Conservation (phyloP, 2,888 invertebrate species). For the Noctua fimbriata region DNA sequence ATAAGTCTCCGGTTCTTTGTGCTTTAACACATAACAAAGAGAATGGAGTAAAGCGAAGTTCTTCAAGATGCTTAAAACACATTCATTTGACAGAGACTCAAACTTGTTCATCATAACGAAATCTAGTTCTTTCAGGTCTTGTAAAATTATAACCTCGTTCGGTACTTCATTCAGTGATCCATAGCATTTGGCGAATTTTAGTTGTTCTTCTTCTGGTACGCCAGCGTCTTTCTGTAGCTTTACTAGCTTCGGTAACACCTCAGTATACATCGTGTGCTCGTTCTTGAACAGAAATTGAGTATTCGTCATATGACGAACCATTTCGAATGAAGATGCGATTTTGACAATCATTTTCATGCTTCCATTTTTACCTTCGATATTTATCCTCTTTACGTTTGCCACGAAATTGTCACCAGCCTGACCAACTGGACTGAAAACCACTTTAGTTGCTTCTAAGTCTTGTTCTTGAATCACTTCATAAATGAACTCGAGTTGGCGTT, state of each 20-base stretch:
- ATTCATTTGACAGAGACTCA: constrained; percentile 68
- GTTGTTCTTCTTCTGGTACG: constrained; percentile 69
- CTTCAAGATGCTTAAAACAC: constrained; percentile 71
- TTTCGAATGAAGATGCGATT: constrained; percentile 69
- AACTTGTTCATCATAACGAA: constrained; percentile 74
- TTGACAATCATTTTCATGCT: constrained; percentile 73
- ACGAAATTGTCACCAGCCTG: constrained; percentile 73
- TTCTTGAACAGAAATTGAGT: constrained; percentile 68
- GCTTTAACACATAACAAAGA: constrained; percentile 74
- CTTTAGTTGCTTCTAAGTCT: constrained; percentile 68
- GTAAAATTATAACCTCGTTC: constrained; percentile 74
- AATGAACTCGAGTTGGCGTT: constrained; percentile 70
- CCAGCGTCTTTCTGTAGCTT: constrained; percentile 71
- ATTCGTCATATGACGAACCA: constrained; percentile 58
- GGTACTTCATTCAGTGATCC: constrained; percentile 68
- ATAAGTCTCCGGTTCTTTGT: constrained; percentile 70
- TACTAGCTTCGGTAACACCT: constrained; percentile 71
- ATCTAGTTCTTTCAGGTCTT: constrained; percentile 72
- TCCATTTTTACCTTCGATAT: constrained; percentile 65
- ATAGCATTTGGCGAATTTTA: constrained; percentile 73
- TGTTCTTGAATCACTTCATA: constrained; percentile 69
- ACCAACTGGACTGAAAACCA: constrained; percentile 69
- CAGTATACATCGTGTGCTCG: constrained; percentile 73
- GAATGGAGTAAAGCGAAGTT: constrained; percentile 77
- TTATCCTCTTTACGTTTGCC: constrained; percentile 68